Base-by-base conservation (phyloP, 2,797 vertebrate species). In the Pantherophis vulpinus region DNA sequence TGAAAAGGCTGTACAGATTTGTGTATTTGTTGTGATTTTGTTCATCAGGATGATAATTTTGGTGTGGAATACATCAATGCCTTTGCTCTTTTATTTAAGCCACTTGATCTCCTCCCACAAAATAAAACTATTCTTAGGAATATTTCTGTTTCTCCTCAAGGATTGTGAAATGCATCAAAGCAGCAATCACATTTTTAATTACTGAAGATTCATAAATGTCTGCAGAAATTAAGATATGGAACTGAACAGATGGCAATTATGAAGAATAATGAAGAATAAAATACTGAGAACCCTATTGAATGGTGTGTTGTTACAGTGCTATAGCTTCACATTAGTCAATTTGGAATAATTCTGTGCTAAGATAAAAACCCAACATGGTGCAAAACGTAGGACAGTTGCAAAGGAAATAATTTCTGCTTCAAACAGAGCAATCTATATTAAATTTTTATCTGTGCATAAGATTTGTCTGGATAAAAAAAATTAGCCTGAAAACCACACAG, bases 211-310 rank as follows among this genome's bases (percentile, higher is more conserved):
- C 97, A 90, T 74, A 88, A 96, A 95, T 97, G 96, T 93, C 87
- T 94, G 95, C 95, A 96, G 95, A 97, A 97, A 98, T 98, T 97
- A 98, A 98, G 97, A 98, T 98, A 98, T 97, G 95, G 96, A 98
- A 98, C 96, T 96, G 95, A 97, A 83, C 74, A 47, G 74, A 47
- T 47, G 74, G 42, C 23, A 47, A 83, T 83, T 83, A 47, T 83
- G 74, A 83, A 47, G 37, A 7, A 47, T 83, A 47, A 25, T 47
- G 37, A 47, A 83, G 37, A 47, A 83, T 98, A 97, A 98, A 98
- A 97, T 98, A 98, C 98, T 97, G 98, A 97, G 98, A 98, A 97
- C 96, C 98, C 98, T 98, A 98, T 97, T 97, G 98, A 98, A 97
- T 98, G 97, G 98, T 98, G 98, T 98, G 97, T 98, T 98, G 98